A percentile compares a stretch with the other conserved stretches of the same genome.
phyloP scores from a whole-genome alignment of 2,797 vertebrate species.

The Myiotriccus ornatus region DNA sequence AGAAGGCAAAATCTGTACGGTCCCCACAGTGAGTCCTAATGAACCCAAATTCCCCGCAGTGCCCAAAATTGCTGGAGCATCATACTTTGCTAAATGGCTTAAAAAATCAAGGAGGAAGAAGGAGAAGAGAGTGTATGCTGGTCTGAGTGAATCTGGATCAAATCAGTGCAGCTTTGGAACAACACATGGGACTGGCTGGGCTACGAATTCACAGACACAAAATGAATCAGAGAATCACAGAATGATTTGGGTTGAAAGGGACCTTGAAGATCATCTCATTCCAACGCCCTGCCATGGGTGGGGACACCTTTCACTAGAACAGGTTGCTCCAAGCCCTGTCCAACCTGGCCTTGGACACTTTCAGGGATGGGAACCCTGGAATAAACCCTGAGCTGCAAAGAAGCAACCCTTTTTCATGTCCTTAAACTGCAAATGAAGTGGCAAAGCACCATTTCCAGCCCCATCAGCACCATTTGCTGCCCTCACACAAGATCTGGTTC shows the following conservation, averaged over 20 bases:
- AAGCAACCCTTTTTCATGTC: rapidly evolving
- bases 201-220: not conserved
- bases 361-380: not conserved
- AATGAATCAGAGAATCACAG: not conserved
- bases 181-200: not conserved
- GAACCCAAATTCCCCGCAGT: not conserved
- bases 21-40: not conserved
- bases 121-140: not conserved
- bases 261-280: not conserved
- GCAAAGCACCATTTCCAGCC: not conserved
- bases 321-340: not conserved
- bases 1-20: not conserved
- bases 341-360: not conserved
- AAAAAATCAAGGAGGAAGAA: not conserved
- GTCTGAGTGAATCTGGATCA: not conserved
- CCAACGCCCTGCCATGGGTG: not conserved
- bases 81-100: not conserved
- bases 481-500: not conserved
- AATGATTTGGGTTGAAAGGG: not conserved
- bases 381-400: not conserved
- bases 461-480: rapidly evolving
- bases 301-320: rapidly evolving
- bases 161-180: not conserved
- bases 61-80: not conserved
- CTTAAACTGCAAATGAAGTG: not conserved